A percentile compares a stretch with the other conserved stretches of the same genome.
Conservation (phyloP, 2,797 vertebrate species). For the Tapera naevia region DNA sequence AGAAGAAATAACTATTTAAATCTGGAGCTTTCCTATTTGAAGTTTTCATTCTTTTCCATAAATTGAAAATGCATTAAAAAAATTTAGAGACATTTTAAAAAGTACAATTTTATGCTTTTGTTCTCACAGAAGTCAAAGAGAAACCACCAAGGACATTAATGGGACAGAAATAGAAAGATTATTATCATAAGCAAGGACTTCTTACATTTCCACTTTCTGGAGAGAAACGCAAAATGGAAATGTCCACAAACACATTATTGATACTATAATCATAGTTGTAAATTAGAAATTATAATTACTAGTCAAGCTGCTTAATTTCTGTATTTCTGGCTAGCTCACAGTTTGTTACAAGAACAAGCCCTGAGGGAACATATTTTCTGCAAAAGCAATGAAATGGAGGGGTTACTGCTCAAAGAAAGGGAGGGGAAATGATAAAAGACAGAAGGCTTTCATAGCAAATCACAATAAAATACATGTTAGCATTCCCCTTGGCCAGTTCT, state of each 20-base stretch:
- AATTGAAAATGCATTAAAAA: background rate
- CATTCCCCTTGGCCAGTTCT: background rate
- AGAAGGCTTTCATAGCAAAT: background rate
- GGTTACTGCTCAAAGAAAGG: background rate
- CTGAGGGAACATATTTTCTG: background rate
- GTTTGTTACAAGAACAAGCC: background rate
- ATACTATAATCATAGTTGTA: background rate
- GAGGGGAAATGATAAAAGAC: background rate
- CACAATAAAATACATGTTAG: background rate
- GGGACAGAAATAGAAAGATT: background rate
- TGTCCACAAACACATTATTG: background rate
- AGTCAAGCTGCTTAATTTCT: background rate
- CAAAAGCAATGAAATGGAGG: background rate
- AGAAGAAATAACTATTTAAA: background rate
- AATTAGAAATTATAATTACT: background rate
- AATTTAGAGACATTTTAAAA: background rate
- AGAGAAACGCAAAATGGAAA: background rate
- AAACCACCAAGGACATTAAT: background rate
- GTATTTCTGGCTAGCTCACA: background rate
- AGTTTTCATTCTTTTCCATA: background rate
- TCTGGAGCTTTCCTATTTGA: background rate
- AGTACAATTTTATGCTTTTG: background rate
- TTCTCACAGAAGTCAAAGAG: background rate
- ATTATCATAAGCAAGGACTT: background rate
- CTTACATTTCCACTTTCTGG: background rate